Conservation (phyloP, 2,797 vertebrate genomes). For the Pempheris klunzingeri region DNA sequence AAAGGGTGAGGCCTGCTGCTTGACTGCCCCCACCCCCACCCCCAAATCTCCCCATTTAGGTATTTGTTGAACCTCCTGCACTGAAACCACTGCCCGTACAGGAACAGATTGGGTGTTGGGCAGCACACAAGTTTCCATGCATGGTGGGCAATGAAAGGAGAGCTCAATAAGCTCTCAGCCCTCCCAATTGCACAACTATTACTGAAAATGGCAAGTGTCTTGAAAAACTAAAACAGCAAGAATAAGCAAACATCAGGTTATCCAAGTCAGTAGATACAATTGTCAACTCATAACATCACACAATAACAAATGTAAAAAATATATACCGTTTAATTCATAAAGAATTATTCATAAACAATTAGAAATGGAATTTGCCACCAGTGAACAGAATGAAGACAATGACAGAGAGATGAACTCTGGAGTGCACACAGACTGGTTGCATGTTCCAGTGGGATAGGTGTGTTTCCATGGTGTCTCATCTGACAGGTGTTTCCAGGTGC, state of each 20-base stretch:
- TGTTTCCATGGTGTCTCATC: constrained; percentile 62
- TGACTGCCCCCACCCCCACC: constrained; percentile 51
- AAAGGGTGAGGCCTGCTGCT: constrained; percentile 50
- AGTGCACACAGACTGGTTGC: constrained; percentile 7
- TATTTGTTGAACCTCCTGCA: constrained; percentile 75
- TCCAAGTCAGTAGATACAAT: constrained; percentile 5
- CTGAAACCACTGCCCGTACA: constrained; percentile 57
- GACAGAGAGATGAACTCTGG: constrained; percentile 14
- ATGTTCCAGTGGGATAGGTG: constrained; percentile 44
- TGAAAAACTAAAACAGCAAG: constrained; percentile 28
- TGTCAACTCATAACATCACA: not conserved
- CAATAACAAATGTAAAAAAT: not conserved
- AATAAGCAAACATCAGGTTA: not conserved
- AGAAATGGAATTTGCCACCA: constrained; percentile 25
- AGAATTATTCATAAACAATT: too few relatives aligned
- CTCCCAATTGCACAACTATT: constrained; percentile 41
- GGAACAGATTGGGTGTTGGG: constrained; percentile 58
- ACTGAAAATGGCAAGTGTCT: constrained; percentile 20
- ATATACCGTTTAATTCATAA: not conserved
- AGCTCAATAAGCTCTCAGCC: constrained; percentile 35
- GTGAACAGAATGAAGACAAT: constrained; percentile 18
- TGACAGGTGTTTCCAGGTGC: constrained; percentile 66
- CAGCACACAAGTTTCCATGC: constrained; percentile 66
- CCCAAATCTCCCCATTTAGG: constrained; percentile 53
- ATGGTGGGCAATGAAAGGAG: constrained; percentile 60